Evolutionary conservation across 23 tunicate species (phyloP), one percentile per base, ranked within the genome.

Genomic region (Corella eumyota): DNA sequence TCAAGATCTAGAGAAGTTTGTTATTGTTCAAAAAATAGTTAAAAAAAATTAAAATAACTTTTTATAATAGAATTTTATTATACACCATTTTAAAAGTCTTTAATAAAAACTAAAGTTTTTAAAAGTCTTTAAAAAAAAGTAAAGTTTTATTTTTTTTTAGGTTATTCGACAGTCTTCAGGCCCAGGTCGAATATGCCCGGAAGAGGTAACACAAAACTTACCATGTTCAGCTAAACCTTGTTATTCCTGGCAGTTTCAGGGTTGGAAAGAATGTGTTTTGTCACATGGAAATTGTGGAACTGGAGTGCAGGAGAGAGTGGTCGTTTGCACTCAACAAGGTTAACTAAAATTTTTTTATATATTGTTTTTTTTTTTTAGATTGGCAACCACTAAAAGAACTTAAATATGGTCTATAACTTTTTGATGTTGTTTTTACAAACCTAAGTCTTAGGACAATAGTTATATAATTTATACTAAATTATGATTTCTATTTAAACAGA

Each of bases 191-290:
- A 25, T 58, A 7, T 86, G 95, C 48, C 74, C 74, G 3, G 34
- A 17, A 11, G 75, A 56, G 15, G 26, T 74, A 2, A 50, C 45
- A 6, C 90, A 86, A 66, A 61, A 2, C 27, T 34, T 32, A 2
- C 95, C 95, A 3, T 86, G 95, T 32, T 57, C 65, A 13, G 59
- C 64, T 5, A 68, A 60, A 34, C 86, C 86, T 29, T 86, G 95
- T 58, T 84, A 86, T 65, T n/a, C 27, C 28, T 86, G 86, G 86
- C 45, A 33, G 38, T 60, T 86, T 2, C 48, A 30, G 20, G 80
- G 56, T 6, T 86, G 95, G 95, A 48, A 55, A 6, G 45, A 57
- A 19, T 86, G 95, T 49, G 22, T 13, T 21, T 62, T 86, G 1
- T 26, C 75, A 5, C 40, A 59, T 24, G 86, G 72, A 21, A 63